These are phyloP conservation scores for Mico argentatus DNA, from an alignment of 2,797 vertebrate species.

Conservation along the genomic window DNA sequence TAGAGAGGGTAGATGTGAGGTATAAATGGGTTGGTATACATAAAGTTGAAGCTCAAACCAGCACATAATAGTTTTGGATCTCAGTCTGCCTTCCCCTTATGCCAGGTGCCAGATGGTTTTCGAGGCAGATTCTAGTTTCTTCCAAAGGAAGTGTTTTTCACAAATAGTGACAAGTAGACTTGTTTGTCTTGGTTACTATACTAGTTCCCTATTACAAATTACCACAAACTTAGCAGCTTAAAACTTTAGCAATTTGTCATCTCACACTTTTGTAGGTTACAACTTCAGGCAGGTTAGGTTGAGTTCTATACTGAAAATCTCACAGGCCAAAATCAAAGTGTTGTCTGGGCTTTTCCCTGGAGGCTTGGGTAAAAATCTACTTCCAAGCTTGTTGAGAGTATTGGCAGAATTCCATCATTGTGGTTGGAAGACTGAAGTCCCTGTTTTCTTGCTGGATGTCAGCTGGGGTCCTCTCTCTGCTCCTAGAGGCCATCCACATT, in stretches of 20 bases:
- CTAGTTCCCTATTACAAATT: not conserved
- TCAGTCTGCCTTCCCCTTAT: not conserved
- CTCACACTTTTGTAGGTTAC: not conserved
- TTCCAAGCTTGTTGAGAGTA: not conserved
- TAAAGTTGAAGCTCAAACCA: not conserved
- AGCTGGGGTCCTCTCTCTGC: not conserved
- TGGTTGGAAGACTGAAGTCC: not conserved
- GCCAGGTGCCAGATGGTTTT: not conserved
- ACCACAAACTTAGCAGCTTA: not conserved
- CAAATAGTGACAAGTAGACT: not conserved
- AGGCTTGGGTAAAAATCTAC: not conserved
- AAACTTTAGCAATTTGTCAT: not conserved
- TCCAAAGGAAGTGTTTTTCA: not conserved
- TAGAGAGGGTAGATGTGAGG: not conserved
- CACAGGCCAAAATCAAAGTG: not conserved
- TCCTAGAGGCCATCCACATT: not conserved
- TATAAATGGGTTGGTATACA: not conserved
- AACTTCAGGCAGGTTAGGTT: not conserved
- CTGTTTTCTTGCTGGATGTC: not conserved
- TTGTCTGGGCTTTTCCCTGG: not conserved
- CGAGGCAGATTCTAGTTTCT: not conserved
- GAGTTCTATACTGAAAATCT: not conserved
- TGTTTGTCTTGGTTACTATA: not conserved
- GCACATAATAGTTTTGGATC: not conserved
- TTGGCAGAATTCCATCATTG: not conserved